Conservation (phyloP, 1,140 invertebrate species). For the Nixonia krombeini region DNA sequence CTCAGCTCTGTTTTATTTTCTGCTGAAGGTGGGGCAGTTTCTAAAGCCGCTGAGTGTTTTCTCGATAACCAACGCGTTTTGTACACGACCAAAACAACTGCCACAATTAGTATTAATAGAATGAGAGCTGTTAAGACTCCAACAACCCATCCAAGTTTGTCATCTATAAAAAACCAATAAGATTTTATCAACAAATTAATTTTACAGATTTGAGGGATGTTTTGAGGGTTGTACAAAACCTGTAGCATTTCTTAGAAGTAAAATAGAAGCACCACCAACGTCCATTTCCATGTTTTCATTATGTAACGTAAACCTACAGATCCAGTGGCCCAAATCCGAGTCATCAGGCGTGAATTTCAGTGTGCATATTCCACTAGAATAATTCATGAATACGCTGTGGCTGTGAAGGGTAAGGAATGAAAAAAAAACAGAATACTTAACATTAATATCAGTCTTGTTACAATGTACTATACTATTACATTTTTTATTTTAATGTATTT, state of each 20-base stretch:
- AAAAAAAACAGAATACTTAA: not conserved
- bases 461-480: too few species aligned
- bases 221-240: slow-evolving; percentile 38
- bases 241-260: slow-evolving; percentile 53
- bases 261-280: slow-evolving; percentile 55
- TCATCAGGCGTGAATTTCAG: slow-evolving; percentile 61
- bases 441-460: too few species aligned
- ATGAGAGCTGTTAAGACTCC: slow-evolving; percentile 61
- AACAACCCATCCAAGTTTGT: slow-evolving; percentile 64
- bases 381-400: slow-evolving; percentile 60
- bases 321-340: slow-evolving; percentile 65
- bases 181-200: slow-evolving; percentile 2
- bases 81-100: slow-evolving; percentile 64
- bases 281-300: slow-evolving; percentile 41
- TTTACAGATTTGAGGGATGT: not conserved
- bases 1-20: slow-evolving; percentile 29
- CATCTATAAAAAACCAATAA: slow-evolving; percentile 46
- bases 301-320: slow-evolving; percentile 56
- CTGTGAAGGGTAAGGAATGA: slow-evolving; percentile 17
- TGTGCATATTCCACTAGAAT: slow-evolving; percentile 60
- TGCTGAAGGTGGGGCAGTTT: slow-evolving; percentile 42
- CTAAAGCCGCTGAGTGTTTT: slow-evolving; percentile 51
- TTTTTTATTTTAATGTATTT: not conserved
- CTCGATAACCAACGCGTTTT: slow-evolving; percentile 53
- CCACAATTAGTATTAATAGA: slow-evolving; percentile 61